phyloP scores from a whole-genome alignment of 2,113 vertebrate genomes.

The Raphicerus campestris region DNA sequence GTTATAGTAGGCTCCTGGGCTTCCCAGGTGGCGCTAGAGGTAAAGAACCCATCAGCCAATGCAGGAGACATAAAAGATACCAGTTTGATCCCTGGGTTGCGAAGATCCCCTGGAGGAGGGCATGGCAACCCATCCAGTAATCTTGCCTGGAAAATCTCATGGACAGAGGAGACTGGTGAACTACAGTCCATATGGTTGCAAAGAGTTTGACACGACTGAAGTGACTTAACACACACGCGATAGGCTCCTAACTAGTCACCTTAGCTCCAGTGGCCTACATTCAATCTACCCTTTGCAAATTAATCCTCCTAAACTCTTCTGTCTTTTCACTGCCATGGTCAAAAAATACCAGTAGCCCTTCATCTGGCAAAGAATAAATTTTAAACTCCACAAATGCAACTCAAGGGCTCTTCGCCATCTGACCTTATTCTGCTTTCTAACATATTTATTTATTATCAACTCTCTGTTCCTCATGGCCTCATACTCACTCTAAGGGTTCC shows the following conservation, averaged over 20 bases:
- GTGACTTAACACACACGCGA: neutral
- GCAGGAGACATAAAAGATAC: neutral
- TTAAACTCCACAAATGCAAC: neutral
- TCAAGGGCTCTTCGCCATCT: neutral
- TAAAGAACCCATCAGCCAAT: neutral
- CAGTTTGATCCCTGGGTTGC: neutral
- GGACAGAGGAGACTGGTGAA: neutral
- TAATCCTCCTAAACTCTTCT: neutral
- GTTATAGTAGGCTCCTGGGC: neutral
- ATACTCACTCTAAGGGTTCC: neutral
- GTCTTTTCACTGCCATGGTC: neutral
- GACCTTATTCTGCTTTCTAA: conserved; percentile 6
- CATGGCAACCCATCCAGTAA: neutral
- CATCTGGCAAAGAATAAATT: neutral
- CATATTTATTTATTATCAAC: neutral
- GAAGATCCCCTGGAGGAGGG: neutral
- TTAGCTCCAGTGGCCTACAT: neutral
- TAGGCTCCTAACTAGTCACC: neutral
- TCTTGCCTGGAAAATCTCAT: neutral
- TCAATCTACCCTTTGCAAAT: neutral
- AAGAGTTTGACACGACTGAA: neutral
- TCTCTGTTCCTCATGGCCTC: neutral
- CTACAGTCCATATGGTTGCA: neutral
- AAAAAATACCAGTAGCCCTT: neutral
- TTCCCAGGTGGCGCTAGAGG: neutral